Base-by-base conservation (phyloP, 2,888 invertebrate genomes). In the Cryptocephalus primarius region DNA sequence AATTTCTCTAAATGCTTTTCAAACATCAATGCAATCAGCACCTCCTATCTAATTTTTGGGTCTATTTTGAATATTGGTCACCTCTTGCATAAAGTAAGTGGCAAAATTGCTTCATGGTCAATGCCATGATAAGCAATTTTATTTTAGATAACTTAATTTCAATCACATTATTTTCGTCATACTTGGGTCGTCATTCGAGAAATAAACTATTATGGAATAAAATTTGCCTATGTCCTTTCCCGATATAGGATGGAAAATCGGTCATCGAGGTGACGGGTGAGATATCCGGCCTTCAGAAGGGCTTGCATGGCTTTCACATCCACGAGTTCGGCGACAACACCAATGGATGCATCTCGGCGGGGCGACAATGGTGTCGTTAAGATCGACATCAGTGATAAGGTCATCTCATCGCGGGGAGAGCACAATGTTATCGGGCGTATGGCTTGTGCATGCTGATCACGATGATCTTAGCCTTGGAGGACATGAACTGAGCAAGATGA, bases 301-400 rank as follows among this genome's bases (percentile, higher is more conserved):
- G 95, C 50, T 66, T 72, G 2, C 89, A 93, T 64, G 92, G 92
- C 22, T 93, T 96, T 74, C 96, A 96, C 66, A 81, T 96, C 50
- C 96, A 96, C 67, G 90, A 96, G 73, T 95, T 92, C 65, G 96
- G 96, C 1, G 95, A 95, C 72, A 90, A 88, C 65, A 92, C 93
- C 31, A 92, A 95, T 66, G 91, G 90, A 1, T 96, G 96, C 70
- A 88, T 85, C n/a, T 92, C 91, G 36, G 92, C 95, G 33, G 96
- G 95, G 0, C 14, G 66, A 59, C 4, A 73, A 77, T 55, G 85
- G 84, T 0, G 75, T 78, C 1, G 83, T 83, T 22, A 82, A 83
- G 60, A 73, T 87, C 13, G 68, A 76, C 32, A 79, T 85, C 32
- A 67, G 67, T 22, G 86, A 87, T 60, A 75, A 72, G 33, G 50